Evolutionary conservation across 2,113 vertebrate genomes (phyloP), one percentile per base, ranked within the genome.

Genomic region (Ptilonorhynchus violaceus): DNA sequence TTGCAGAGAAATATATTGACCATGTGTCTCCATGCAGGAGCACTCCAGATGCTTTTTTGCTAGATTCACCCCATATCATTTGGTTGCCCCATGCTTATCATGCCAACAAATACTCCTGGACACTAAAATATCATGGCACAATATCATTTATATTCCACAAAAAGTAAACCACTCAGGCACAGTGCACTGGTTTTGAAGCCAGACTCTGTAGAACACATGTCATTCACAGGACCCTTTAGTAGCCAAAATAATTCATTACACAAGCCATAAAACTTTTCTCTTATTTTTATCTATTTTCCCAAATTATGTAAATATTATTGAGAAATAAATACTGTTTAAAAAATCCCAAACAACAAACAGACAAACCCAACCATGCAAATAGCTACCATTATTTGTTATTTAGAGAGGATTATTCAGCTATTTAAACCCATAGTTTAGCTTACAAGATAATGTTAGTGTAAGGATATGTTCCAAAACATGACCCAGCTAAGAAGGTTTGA

Each of bases 21-120:
- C 84, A 82, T 20, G 35, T 55, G 33, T 31, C 68, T 63, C 87
- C 63, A 90, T 79, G 42, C 62, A 74, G 88, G 50, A 44, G 6
- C 30, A 88, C 47, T 55, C 78, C 88, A 96, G 76, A 76, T 95
- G 90, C 58, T 92, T 93, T 82, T 74, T 41, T 94, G 69, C 37
- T 89, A 72, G 50, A 82, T 75, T 83, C 41, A 69, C 66, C 30
- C 52, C 21, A 72, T 39, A 90, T 88, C 90, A 96, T 87, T 86
- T 96, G 88, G 47, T 74, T 92, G 81, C 90, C 83, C 80, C 50
- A 74, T 24, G 44, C 22, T 70, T 44, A 75, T 41, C 56, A 88
- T 68, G 72, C 63, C 88, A 92, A 72, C 23, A 70, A 52, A 72
- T 35, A 50, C 30, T 30, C 85, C 53, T 70, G 41, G 91, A 87